These are phyloP conservation scores for Apis laboriosa DNA, from an alignment of 1,140 invertebrate genomes.

Conservation along the genomic window DNA sequence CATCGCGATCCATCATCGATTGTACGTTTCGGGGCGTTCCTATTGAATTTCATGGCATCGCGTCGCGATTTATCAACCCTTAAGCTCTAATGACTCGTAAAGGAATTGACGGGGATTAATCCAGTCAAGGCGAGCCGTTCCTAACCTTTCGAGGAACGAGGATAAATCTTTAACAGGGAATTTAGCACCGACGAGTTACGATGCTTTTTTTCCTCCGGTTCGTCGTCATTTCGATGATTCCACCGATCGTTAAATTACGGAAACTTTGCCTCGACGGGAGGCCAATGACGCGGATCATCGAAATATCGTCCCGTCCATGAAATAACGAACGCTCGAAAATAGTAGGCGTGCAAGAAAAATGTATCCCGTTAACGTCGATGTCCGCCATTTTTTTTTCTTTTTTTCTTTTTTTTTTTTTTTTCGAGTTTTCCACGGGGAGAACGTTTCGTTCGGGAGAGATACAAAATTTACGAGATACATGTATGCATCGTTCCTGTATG, in stretches of 20 bases:
- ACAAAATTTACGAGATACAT: no score
- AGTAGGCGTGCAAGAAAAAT: no score
- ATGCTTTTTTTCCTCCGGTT: background rate
- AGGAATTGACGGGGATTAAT: conserved; percentile 35
- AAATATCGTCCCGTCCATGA: background rate
- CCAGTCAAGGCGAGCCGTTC: background rate
- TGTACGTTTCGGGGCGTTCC: background rate
- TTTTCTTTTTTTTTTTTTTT: no score
- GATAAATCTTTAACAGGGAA: conserved; percentile 2
- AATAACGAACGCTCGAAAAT: no score
- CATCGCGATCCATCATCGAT: background rate
- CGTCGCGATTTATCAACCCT: conserved; percentile 34
- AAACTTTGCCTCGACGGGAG: background rate
- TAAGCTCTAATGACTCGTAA: conserved; percentile 47
- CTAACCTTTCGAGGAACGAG: background rate
- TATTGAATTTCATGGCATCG: conserved; percentile 20
- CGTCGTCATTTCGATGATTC: background rate
- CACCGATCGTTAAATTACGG: background rate
- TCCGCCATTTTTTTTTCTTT: no score
- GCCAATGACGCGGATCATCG: background rate
- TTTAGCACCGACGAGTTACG: background rate
- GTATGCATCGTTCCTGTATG: no score
- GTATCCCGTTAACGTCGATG: no score
- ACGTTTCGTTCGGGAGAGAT: no score
- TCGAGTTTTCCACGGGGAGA: no score